Base-by-base conservation (phyloP, 2,113 vertebrate species). In the Canis aureus region DNA sequence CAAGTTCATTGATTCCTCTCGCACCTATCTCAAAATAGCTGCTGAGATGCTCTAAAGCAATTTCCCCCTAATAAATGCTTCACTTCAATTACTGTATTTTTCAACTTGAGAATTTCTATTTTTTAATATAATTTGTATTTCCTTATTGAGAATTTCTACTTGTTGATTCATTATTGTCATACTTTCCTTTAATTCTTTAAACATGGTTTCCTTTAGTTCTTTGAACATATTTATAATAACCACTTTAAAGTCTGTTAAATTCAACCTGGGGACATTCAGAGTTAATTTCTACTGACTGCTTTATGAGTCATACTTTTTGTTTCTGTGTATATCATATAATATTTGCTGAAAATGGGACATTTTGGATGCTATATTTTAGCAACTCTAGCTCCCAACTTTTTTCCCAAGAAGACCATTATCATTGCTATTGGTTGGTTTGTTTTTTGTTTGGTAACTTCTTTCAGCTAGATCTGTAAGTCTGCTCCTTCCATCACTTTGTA, bases 171-270 rank as follows among this genome's bases (percentile, higher is more conserved):
- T 13, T 80, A 2, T 17, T 82, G 53, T 81, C 22, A 73, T 62
- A 64, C 10, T 64, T 91, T 53, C 57, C 57, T 51, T 96, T 78
- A 87, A 80, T 76, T 64, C 60, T 92, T 94, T 81, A 92, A 81
- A 57, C 27, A 67, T 23, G 4, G 38, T 66, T 59, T 90, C 55
- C 55, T 83, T 80, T 62, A 62, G 29, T 87, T 93, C 64, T 85
- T 59, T 96, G 60, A 60, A 94, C 8, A 64, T 93, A 86, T 53
- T 85, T 89, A 95, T 23, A 92, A 84, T 57, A 82, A 53, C 38
- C 73, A 32, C 76, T 94, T 82, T 67, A 20, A 53, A 60, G 35
- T 92, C 60, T 64, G 32, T 73, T 86, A 73, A 95, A 71, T 43
- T 23, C 49, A 60, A 76, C 78, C n/a, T 79, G 43, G 10, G 25